Base-by-base conservation (phyloP, 2,888 invertebrate species). In the Agapostemon virescens region DNA sequence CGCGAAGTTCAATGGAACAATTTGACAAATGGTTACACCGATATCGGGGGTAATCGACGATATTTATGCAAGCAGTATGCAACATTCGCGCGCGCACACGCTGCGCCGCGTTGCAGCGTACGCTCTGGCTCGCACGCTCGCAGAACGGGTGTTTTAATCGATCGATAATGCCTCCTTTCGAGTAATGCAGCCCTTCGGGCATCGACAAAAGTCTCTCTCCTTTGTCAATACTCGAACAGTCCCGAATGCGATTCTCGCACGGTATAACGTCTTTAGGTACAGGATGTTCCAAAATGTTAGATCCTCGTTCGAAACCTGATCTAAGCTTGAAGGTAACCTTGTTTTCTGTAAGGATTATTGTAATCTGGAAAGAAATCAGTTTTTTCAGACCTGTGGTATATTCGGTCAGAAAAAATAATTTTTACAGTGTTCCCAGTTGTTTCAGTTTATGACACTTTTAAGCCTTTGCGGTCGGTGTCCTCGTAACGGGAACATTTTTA, bases 31-130 rank as follows among this genome's bases (percentile, higher is more conserved):
- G 72, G 68, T 45, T 30, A 40, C 30, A 30, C 63, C 79, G 71
- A 68, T 79, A 79, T 72, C 79, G 68, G 58, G 58, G 30, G 13
- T 52, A 55, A 79, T 79, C 79, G 72, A 72, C n/a, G 79, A 79
- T 79, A 79, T 79, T 79, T 79, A 79, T 72, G 79, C 68, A 74
- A 79, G 74, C 80, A 58, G 64, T 40, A 17, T 52, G 55, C 71
- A 13, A 67, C 26, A 52, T 49, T 1, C 13, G 45, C 20, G 23
- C 26, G 33, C 69, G 36, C 69, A 52, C 69, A 36, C 17, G 2
- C 38, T 23, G 20, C 36, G 52, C 7, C 9, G 61, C 30, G 61
- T 5, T 30, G 20, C 15, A 55, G 26, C 15, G 58, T 30, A 58
- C 58, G 58, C 58, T 49, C 58, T 2, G 30, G 26, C 30, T 30